A percentile compares a stretch with the other conserved stretches of the same genome.
Evolutionary conservation across 2,888 invertebrate genomes (phyloP).

Genomic region (Cheilosia grossa): DNA sequence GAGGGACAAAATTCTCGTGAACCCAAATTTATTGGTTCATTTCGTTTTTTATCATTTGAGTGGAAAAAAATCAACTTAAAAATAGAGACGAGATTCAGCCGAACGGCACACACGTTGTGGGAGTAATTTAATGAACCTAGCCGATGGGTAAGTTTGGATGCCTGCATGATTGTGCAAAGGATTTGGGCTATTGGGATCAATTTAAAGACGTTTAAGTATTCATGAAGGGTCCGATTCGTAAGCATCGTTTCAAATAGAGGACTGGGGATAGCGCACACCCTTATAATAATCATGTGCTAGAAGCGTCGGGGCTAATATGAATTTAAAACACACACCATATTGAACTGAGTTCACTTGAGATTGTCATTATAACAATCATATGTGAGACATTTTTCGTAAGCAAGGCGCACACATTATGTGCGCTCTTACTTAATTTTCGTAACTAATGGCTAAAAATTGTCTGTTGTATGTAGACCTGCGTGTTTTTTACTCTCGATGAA

Average conservation of each 20-base stretch:
- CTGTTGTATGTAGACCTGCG: too few species aligned
- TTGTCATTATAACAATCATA: too few species aligned
- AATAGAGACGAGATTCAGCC: neutral
- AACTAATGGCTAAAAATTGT: too few species aligned
- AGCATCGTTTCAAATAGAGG: neutral
- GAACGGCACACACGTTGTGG: slow-evolving; percentile 13
- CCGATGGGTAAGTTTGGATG: slow-evolving; percentile 29
- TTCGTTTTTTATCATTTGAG: slow-evolving; percentile 61
- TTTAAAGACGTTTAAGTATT: slow-evolving; percentile 51
- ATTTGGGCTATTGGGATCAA: slow-evolving; percentile 51
- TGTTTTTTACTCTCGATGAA: too few species aligned
- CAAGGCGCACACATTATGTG: too few species aligned
- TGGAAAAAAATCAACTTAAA: slow-evolving; percentile 44
- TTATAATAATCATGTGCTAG: neutral
- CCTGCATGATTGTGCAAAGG: slow-evolving; percentile 20
- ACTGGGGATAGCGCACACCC: neutral
- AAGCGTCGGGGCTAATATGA: too few species aligned
- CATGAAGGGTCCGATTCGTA: slow-evolving; percentile 22
- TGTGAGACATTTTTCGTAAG: too few species aligned
- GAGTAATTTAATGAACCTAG: slow-evolving; percentile 59
- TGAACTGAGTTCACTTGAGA: too few species aligned
- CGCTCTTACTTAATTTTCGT: too few species aligned
- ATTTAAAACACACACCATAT: too few species aligned
- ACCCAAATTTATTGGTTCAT: slow-evolving; percentile 71
- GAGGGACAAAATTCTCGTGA: slow-evolving; percentile 45